Conservation (phyloP, 2,888 invertebrate species). For the Polydrusus pterygomalis region DNA sequence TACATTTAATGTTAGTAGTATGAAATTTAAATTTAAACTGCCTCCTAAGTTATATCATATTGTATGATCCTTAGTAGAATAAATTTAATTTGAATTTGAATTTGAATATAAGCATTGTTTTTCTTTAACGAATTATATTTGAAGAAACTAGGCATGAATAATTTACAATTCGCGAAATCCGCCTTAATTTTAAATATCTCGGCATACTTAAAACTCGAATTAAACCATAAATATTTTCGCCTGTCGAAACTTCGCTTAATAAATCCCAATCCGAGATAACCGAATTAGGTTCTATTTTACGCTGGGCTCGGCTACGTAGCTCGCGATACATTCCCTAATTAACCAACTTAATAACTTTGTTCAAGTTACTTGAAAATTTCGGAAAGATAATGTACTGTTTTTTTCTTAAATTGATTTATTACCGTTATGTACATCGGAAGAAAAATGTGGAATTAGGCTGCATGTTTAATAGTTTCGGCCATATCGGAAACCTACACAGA, state of each 20-base stretch:
- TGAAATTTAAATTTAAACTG: no score
- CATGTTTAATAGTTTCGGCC: no score
- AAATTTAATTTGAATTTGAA: no score
- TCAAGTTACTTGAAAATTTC: conserved; percentile 49
- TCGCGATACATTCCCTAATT: conserved; percentile 56
- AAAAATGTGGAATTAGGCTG: no score
- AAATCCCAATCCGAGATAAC: conserved; percentile 66
- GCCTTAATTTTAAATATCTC: conserved; percentile 40
- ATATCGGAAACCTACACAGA: no score
- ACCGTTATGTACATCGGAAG: no score
- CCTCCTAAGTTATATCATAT: no score
- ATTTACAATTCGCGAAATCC: neutral
- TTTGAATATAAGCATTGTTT: neutral
- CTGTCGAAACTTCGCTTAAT: conserved; percentile 69
- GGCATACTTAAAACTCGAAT: conserved; percentile 68
- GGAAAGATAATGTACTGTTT: conserved; percentile 33
- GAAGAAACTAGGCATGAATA: neutral
- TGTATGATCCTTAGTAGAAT: no score
- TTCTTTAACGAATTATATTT: neutral
- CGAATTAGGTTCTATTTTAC: conserved; percentile 60
- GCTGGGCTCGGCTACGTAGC: conserved; percentile 39
- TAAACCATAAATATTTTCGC: conserved; percentile 69
- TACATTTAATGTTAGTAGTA: no score
- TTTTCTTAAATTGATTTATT: neutral
- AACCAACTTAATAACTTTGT: conserved; percentile 54